Conservation (phyloP, 2,888 invertebrate genomes). For the Oligia fasciuncula region DNA sequence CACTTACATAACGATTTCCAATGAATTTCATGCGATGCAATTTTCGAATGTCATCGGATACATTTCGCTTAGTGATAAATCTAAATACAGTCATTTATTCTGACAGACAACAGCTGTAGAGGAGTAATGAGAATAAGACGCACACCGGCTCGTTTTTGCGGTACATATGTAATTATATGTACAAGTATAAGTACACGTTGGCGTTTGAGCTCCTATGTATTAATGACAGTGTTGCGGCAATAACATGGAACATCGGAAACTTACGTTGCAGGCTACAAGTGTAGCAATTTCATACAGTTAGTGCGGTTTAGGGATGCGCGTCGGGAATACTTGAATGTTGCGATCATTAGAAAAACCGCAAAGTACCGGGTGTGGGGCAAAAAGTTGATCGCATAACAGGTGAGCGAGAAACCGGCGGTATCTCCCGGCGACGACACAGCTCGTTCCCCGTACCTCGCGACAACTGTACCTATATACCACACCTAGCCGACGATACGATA, state of each 20-base stretch:
- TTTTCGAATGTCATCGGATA: conserved; percentile 65
- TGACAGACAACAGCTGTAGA: conserved; percentile 65
- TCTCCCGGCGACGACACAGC: conserved; percentile 56
- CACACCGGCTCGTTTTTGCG: conserved; percentile 64
- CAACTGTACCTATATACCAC: conserved; percentile 46
- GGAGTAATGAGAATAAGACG: conserved; percentile 64
- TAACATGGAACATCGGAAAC: conserved; percentile 67
- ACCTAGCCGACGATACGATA: conserved; percentile 11
- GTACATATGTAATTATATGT: conserved; percentile 67
- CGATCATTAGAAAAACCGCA: conserved; percentile 77
- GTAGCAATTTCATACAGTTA: conserved; percentile 81
- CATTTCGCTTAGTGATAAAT: conserved; percentile 63
- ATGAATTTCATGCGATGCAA: conserved; percentile 67
- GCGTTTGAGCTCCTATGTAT: conserved; percentile 72
- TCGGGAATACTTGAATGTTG: conserved; percentile 74
- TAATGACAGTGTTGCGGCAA: conserved; percentile 75
- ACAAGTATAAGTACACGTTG: conserved; percentile 67
- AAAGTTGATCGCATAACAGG: conserved; percentile 77
- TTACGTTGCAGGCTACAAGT: conserved; percentile 69
- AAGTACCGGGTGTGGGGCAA: conserved; percentile 73
- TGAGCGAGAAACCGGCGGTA: conserved; percentile 72
- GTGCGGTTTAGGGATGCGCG: conserved; percentile 79
- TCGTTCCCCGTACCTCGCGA: conserved; percentile 56
- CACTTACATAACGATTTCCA: conserved; percentile 72
- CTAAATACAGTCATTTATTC: conserved; percentile 63